phyloP scores from a whole-genome alignment of 2,113 vertebrate species.

The Struthio camelus region DNA sequence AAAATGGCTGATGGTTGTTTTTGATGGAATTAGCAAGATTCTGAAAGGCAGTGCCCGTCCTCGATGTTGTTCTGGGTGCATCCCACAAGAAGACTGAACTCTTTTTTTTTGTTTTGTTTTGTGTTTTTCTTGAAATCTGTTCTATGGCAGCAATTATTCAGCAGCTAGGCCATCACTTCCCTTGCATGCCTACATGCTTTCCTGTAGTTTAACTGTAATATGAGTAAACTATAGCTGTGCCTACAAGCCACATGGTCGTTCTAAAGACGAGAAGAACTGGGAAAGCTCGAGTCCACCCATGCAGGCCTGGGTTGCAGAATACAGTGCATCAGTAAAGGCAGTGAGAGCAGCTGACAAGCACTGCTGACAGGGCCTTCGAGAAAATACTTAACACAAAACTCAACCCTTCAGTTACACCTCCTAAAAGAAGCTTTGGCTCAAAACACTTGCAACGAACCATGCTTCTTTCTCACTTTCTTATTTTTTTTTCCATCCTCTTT shows the following conservation, averaged over 20 bases:
- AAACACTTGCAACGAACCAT: background rate
- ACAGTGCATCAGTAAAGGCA: background rate
- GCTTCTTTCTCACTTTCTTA: background rate
- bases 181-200: slow-evolving; percentile 54
- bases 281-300: background rate
- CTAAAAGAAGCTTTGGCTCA: background rate
- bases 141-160: slow-evolving; percentile 30
- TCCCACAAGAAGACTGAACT: background rate
- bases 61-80: too few species aligned
- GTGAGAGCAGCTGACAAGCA: background rate
- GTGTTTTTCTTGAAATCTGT: background rate
- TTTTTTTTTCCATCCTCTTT: background rate
- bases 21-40: background rate
- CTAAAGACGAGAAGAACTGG: slow-evolving; percentile 36
- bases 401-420: background rate
- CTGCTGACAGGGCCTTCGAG: background rate
- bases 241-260: slow-evolving; percentile 34
- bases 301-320: background rate
- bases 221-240: slow-evolving; percentile 38
- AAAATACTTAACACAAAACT: background rate
- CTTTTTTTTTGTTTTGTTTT: background rate
- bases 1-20: background rate
- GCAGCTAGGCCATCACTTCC: slow-evolving; percentile 59
- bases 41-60: background rate
- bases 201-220: slow-evolving; percentile 60